Percentiles rank a stretch among this genome's conserved stretches.
Conservation (phyloP, 2,888 invertebrate species). For the Chaitophorus viminalis region DNA sequence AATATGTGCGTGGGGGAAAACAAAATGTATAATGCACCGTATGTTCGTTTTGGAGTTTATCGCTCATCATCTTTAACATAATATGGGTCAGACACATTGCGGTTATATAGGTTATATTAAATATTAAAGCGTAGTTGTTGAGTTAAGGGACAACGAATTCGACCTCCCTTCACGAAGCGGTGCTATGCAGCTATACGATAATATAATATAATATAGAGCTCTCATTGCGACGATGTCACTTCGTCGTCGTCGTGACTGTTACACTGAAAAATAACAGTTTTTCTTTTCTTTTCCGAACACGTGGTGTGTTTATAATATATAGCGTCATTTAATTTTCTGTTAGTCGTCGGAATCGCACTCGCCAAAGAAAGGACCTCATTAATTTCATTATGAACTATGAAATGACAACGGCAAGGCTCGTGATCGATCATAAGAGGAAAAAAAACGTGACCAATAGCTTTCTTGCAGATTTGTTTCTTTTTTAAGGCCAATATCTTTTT, state of each 20-base stretch:
- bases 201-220: not conserved
- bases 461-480: slow-evolving; percentile 7
- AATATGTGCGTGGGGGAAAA: not conserved
- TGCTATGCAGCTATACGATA: not conserved
- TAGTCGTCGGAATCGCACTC: not conserved
- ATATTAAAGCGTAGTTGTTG: not conserved
- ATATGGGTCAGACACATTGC: not conserved
- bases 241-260: not conserved
- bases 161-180: not conserved
- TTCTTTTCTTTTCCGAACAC: not conserved
- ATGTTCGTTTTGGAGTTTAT: not conserved
- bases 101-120: not conserved
- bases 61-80: not conserved
- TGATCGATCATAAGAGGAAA: slow-evolving; percentile 44
- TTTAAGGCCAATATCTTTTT: not conserved
- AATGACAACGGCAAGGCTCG: slow-evolving; percentile 13
- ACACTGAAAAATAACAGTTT: slow-evolving; percentile 2
- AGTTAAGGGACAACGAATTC: not conserved
- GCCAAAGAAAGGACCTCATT: slow-evolving; percentile 10
- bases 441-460: slow-evolving; percentile 46
- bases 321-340: not conserved
- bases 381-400: slow-evolving; percentile 12
- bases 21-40: not conserved
- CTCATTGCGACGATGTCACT: not conserved
- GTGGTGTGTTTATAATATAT: not conserved